phyloP scores from a whole-genome alignment of 2,888 invertebrate species.

The Perizoma flavofasciatum region DNA sequence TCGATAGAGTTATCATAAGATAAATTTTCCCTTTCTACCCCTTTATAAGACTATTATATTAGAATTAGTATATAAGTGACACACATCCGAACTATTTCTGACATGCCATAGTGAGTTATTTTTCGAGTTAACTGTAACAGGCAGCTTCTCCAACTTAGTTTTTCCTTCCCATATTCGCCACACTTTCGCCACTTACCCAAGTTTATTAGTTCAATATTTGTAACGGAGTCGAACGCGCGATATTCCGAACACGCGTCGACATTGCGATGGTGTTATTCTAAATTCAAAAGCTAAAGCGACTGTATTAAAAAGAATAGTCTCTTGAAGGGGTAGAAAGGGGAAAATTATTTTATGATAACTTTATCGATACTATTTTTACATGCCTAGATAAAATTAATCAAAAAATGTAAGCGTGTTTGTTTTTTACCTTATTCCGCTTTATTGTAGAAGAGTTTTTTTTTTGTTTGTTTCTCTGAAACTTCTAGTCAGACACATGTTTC shows the following conservation, averaged over 20 bases:
- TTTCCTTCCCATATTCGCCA: no score
- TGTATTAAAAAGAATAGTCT: conserved; percentile 67
- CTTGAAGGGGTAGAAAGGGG: conserved; percentile 47
- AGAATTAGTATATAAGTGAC: no score
- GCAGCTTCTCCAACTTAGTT: no score
- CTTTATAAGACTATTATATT: conserved; percentile 58
- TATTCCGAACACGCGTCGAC: conserved; percentile 64
- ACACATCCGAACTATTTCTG: no score
- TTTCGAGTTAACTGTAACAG: no score
- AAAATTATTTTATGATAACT: not conserved
- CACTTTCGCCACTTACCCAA: not conserved
- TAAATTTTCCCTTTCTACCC: conserved; percentile 42
- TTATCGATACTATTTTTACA: conserved; percentile 6
- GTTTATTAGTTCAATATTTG: conserved; percentile 5
- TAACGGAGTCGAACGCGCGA: conserved; percentile 8
- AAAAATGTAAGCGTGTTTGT: no score
- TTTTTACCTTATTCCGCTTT: no score
- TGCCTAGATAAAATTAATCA: not conserved
- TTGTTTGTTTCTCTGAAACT: no score
- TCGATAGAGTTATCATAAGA: conserved; percentile 4
- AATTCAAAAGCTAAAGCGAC: conserved; percentile 73
- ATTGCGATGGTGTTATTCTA: conserved; percentile 74
- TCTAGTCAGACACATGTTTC: no score
- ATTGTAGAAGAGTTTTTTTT: no score
- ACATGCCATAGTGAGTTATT: no score